These are phyloP conservation scores for Calycopis cecrops DNA, from an alignment of 1,140 invertebrate species.

Conservation along the genomic window DNA sequence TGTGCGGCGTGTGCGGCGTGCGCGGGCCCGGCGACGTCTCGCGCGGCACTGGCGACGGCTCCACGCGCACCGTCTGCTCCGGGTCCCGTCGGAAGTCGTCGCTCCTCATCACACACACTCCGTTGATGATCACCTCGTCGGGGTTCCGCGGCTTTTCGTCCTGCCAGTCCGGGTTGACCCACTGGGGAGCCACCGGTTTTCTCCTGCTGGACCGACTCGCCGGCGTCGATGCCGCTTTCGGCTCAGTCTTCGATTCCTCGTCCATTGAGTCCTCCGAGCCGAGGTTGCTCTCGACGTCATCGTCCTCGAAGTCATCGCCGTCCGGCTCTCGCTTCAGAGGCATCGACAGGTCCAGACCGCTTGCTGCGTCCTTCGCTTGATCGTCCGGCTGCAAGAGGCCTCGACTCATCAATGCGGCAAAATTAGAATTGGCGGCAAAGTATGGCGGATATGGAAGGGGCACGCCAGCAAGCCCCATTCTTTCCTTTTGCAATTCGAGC, in stretches of 20 bases:
- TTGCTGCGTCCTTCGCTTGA: conserved; percentile 84
- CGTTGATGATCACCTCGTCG: conserved; percentile 91
- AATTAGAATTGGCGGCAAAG: conserved; percentile 82
- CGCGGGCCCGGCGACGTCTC: conserved; percentile 70
- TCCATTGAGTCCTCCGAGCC: conserved; percentile 84
- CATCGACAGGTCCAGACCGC: conserved; percentile 88
- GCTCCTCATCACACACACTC: conserved; percentile 92
- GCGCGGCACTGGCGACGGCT: conserved; percentile 80
- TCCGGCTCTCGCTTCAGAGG: conserved; percentile 84
- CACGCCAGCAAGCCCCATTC: conserved; percentile 83
- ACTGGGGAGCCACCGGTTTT: conserved; percentile 96
- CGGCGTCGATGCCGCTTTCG: conserved; percentile 61
- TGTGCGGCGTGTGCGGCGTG: conserved; percentile 29
- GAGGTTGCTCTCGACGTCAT: conserved; percentile 84
- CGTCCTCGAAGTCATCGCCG: conserved; percentile 83
- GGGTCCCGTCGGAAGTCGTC: conserved; percentile 81
- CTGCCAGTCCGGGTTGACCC: conserved; percentile 96
- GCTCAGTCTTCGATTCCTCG: conserved; percentile 76
- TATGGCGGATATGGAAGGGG: conserved; percentile 85
- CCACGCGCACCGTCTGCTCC: conserved; percentile 82
- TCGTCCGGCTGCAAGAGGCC: conserved; percentile 76
- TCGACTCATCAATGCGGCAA: conserved; percentile 82
- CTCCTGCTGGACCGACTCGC: conserved; percentile 81
- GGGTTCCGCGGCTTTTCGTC: conserved; percentile 79
- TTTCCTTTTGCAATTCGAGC: conserved; percentile 88